Base-by-base conservation (phyloP, 1,140 invertebrate genomes). In the Brachionus rubens region DNA sequence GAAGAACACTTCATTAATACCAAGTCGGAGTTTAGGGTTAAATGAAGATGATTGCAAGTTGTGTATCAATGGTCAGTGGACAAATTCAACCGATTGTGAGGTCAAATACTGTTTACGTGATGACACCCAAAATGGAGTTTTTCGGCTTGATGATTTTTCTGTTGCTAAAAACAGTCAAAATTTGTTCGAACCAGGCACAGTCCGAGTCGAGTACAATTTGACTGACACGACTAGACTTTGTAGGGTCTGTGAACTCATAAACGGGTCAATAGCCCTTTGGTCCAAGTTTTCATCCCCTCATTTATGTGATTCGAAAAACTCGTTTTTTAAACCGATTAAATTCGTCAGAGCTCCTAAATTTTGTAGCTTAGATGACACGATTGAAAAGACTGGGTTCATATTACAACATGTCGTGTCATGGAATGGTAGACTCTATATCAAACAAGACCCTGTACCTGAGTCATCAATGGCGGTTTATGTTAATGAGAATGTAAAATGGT, bases 111-210 rank as follows among this genome's bases (percentile, higher is more conserved):
- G 68, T 54, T 9, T 40, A 24, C 30, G 33, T 50, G 46, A 72
- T 3, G 36, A 72, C 19, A n/a, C 50, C 7, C 2, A 52, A 33
- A 24, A 72, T 26, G 36, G 50, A 30, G 43, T 40, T 19, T 50
- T 72, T 48, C 30, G 19, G 24, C 21, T 24, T 21, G 28, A 19
- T 30, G 68, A 54, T 48, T 40, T 30, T 12, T 36, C 43, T 1
- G 6, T 40, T 0, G 21, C 28, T 3, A 21, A 48, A 50, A 36
- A 65, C 12, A 19, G 10, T 43, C 68, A 72, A n/a, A 72, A 72
- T 50, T 12, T 72, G 10, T 72, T 72, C 30, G 46, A 72, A 28
- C 68, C 50, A 12, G 50, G 50, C 10, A 40, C 43, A 36, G 68
- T 54, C 14, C 4, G 48, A 6, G 46, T 54, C 4, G 46, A 40